phyloP scores from a whole-genome alignment of 2,113 vertebrate species.

The Hydrochoerus hydrochaeris region DNA sequence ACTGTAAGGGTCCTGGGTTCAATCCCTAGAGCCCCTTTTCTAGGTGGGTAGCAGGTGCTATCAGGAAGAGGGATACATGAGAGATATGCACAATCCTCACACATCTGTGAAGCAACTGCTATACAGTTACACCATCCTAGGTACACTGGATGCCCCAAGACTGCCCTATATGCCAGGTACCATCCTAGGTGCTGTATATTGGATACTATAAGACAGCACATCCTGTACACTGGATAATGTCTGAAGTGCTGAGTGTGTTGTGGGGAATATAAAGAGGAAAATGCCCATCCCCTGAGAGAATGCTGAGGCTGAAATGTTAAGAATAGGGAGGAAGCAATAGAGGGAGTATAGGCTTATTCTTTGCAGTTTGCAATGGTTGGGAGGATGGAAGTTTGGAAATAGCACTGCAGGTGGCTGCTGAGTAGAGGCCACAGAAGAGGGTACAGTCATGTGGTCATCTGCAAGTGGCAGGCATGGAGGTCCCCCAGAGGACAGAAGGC shows the following conservation, averaged over 20 bases:
- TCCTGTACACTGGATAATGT: neutral
- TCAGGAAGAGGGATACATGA: neutral
- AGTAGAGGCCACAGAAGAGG: neutral
- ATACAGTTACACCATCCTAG: neutral
- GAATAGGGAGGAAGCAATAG: neutral
- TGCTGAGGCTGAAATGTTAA: fast-evolving
- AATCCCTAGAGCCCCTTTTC: neutral
- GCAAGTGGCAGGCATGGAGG: neutral
- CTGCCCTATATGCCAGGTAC: neutral
- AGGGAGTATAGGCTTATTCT: neutral
- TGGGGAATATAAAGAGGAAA: neutral
- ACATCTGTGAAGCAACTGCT: neutral
- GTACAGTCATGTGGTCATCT: neutral
- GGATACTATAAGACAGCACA: neutral
- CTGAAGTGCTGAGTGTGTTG: neutral
- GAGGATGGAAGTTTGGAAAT: neutral
- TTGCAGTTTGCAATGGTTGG: neutral
- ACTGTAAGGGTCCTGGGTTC: neutral
- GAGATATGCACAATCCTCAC: neutral
- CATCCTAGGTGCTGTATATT: neutral
- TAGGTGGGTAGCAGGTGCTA: neutral
- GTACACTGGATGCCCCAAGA: neutral
- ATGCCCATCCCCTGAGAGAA: neutral
- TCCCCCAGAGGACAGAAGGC: neutral
- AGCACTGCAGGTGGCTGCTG: neutral